Base-by-base conservation (phyloP, 2,888 invertebrate species). In the Agriopis leucophaearia region DNA sequence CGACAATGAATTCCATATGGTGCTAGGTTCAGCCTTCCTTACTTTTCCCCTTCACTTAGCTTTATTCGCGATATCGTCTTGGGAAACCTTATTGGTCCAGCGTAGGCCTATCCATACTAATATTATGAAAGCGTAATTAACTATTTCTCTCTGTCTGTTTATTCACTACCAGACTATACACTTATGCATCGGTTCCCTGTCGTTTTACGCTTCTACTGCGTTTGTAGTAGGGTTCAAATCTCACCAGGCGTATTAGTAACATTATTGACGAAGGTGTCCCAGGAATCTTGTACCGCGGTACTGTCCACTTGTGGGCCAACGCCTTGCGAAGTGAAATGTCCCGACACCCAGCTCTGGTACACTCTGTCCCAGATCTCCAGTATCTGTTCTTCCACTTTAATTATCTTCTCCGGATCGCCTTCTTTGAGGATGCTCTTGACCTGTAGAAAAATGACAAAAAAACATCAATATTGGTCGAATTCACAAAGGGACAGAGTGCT, bases 331-430 rank as follows among this genome's bases (percentile, higher is more conserved):
- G 87, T 94, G 76, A 95, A 89, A 74, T 95, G 95, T 0, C 96
- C 96, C 81, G 97, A 96, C 89, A 98, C 96, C 98, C 98, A 98
- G 69, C 97, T 97, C 88, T 98, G 97, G 89, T 99, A 99, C 52
- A 99, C 95, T 69, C 98, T 95, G 89, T 99, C 99, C 98, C 98
- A 99, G 16, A 99, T 94, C 87, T 98, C 98, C 47, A 99, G 91
- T 1, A 98, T 96, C 89, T 99, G 98, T 71, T 96, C 96, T 84
- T 99, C 99, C 47, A 99, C 94, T 69, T 97, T 96, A 38, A 96
- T 96, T 47, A 97, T 96, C 88, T 98, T 98, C 36, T 95, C 95
- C 0, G 96, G 95, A 82, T 97, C 97, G 0, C 97, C 96, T 79
- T 97, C 97, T 84, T 96, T 96, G 62, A 98, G 94, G 78, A 97